Evolutionary conservation across 2,797 vertebrate species (phyloP), one percentile per base, ranked within the genome.

Genomic region (Delichon dasypus): DNA sequence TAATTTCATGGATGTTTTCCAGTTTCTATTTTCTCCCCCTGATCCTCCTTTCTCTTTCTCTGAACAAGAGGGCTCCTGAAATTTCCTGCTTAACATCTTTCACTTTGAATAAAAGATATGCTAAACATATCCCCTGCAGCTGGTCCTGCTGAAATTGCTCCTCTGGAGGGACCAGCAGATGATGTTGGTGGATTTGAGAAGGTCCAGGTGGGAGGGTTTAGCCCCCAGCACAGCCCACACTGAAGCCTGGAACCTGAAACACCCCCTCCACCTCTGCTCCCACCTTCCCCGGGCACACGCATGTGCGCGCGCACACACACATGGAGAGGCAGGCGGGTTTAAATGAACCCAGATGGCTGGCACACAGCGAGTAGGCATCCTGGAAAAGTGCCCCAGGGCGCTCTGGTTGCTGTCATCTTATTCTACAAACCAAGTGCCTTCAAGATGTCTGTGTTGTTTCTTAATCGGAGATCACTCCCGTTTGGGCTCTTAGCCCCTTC

Each of bases 301-400:
- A 88, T 92, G 93, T 93, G 89, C n/a, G 72, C 19, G 5, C 57
- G 10, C 72, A 72, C 58, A 60, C 90, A 82, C 97, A 70, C 91
- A 89, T 65, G 50, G 18, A 13, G 85, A 67, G 80, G 61, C 73
- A 62, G 78, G 38, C 51, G 5, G 54, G 73, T 97, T 95, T 99
- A 99, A 99, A 98, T 96, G 98, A 98, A 99, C 98, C 98, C 99
- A 99, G 99, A 99, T 99, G 99, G 98, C 98, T 98, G 98, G 98
- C 96, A 97, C 97, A 97, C 96, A 97, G 90, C 89, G 91, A 97
- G 97, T 96, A 98, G 96, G 96, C 97, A 96, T 97, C 97, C 97
- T 98, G 97, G 97, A 97, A 98, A 98, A 97, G 78, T 95, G 97
- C 98, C 97, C 86, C 94, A 17, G 97, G 98, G 95, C 60, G 60